Evolutionary conservation across 2,113 vertebrate species (phyloP).

Genomic region (Pristiophorus japonicus): DNA sequence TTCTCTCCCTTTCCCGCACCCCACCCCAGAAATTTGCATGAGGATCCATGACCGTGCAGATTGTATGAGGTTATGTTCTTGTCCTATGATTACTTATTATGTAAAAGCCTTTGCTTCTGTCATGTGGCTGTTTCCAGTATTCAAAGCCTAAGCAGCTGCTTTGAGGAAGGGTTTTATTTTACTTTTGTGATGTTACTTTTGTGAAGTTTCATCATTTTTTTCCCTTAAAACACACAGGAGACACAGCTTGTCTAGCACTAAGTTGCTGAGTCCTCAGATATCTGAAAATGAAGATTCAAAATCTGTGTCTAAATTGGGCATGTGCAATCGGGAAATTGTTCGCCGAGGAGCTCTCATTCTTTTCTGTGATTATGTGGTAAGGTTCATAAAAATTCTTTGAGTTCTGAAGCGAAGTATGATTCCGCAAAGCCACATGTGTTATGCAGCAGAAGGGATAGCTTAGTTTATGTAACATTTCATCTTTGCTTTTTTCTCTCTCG

Average conservation of each 20-base stretch:
- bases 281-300: conserved; percentile 63
- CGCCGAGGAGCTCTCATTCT: conserved; percentile 87
- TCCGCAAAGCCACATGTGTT: not conserved
- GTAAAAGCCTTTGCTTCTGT: not conserved
- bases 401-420: conserved; percentile 29
- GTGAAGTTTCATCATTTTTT: not conserved
- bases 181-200: not conserved
- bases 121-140: not conserved
- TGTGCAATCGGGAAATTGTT: conserved; percentile 88
- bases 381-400: conserved; percentile 45
- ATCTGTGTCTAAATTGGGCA: conserved; percentile 59
- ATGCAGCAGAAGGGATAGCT: not conserved
- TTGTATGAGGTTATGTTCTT: not conserved
- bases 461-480: not conserved
- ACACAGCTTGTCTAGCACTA: conserved; percentile 83
- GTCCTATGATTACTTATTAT: not conserved
- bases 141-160: not conserved
- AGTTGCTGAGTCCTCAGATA: conserved; percentile 75
- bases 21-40: not conserved
- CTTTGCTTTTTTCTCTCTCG: not conserved
- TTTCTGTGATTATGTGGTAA: conserved; percentile 96
- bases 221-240: conserved; percentile 59
- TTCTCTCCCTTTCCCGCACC: no score
- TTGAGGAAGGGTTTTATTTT: not conserved
- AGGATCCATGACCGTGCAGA: not conserved